These are phyloP conservation scores for Platichthys stellatus DNA, from an alignment of 2,113 vertebrate genomes.

Conservation along the genomic window DNA sequence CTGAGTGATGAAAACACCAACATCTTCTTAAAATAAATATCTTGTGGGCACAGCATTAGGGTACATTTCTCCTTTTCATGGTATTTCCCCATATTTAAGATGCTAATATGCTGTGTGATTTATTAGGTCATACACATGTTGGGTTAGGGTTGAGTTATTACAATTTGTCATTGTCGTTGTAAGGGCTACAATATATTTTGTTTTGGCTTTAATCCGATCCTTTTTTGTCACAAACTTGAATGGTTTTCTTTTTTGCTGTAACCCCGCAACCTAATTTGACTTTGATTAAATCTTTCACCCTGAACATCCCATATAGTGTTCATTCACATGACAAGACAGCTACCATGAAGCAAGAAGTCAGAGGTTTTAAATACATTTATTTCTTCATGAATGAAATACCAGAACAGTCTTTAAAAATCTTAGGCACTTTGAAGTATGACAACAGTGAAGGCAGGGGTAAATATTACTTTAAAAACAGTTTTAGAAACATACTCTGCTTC, in stretches of 20 bases:
- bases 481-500: constrained; percentile 36
- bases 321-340: not conserved
- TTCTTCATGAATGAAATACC: constrained; percentile 60
- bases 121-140: no score
- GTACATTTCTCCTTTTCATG: no score
- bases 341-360: constrained; percentile 15
- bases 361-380: constrained; percentile 64
- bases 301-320: not conserved
- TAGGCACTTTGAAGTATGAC: constrained; percentile 75
- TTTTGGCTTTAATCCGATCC: no score
- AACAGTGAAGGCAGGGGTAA: constrained; percentile 65
- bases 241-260: not conserved
- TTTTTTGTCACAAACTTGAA: no score
- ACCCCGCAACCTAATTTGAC: not conserved
- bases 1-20: no score
- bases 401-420: constrained; percentile 72
- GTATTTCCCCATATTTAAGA: no score
- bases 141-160: no score
- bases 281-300: not conserved
- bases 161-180: no score
- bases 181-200: no score
- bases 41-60: no score
- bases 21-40: no score
- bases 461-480: constrained; percentile 45
- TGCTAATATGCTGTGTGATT: no score